phyloP scores from a whole-genome alignment of 1,140 invertebrate genomes.

The Telenomus remus region DNA sequence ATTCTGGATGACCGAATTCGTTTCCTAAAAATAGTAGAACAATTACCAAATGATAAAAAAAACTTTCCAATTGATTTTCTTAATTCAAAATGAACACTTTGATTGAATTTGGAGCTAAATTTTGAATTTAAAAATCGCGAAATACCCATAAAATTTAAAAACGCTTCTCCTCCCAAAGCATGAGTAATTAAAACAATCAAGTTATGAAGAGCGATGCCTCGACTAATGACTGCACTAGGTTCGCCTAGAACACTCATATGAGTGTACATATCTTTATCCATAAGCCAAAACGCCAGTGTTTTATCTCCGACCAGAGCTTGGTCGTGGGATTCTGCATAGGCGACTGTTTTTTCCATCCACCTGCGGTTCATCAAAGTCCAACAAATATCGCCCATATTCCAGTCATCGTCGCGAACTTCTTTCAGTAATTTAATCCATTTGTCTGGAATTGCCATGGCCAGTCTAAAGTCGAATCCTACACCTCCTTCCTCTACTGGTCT shows the following conservation, averaged over 20 bases:
- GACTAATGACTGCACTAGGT: slow-evolving; percentile 84
- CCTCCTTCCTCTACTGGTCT: slow-evolving; percentile 93
- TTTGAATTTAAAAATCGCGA: slow-evolving; percentile 14
- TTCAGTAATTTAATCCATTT: slow-evolving; percentile 98
- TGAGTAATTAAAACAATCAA: slow-evolving; percentile 97
- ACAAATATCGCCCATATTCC: slow-evolving; percentile 94
- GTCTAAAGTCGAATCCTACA: slow-evolving; percentile 96
- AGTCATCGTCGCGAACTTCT: slow-evolving; percentile 92
- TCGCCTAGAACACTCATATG: slow-evolving; percentile 91
- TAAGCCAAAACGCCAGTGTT: slow-evolving; percentile 99
- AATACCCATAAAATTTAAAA: slow-evolving; percentile 97
- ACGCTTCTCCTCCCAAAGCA: slow-evolving; percentile 95
- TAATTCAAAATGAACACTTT: too few species aligned
- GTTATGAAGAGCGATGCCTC: slow-evolving; percentile 97
- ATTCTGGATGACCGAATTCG: slow-evolving; percentile 99
- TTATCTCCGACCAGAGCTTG: slow-evolving; percentile 98
- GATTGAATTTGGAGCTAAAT: slow-evolving; percentile 8
- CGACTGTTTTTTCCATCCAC: slow-evolving; percentile 96
- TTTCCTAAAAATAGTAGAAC: slow-evolving; percentile 83
- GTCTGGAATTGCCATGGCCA: slow-evolving; percentile 99
- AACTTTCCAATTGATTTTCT: too few species aligned
- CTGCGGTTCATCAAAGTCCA: slow-evolving; percentile 96
- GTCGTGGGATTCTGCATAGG: slow-evolving; percentile 98
- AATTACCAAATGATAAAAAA: too few species aligned
- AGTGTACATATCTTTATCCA: slow-evolving; percentile 99